Evolutionary conservation across 2,888 invertebrate species (phyloP), one percentile per base, ranked within the genome.

Genomic region (Drosophila longiperda): DNA sequence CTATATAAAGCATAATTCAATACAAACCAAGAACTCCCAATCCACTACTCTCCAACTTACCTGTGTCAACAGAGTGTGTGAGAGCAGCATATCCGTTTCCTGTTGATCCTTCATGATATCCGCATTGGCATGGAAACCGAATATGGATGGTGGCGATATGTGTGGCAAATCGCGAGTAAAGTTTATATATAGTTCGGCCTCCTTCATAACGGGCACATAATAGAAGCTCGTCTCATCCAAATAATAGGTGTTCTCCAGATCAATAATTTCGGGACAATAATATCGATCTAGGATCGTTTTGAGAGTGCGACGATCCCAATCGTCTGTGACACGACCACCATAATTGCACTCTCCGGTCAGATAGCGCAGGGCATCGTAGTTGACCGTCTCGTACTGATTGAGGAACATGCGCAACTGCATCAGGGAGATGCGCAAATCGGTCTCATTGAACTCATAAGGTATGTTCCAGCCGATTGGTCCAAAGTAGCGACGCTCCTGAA

Each of bases 391-490:
- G 89, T 97, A 97, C 89, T 97, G 95, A 90, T 97, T 96, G 32
- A 97, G 94, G 92, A 97, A 97, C 95, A 98, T 97, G 92, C 96
- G 96, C 17, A 99, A 93, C 91, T 99, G 99, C 89, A 96, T 95
- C 42, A 97, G 95, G 76, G 98, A 98, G 74, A 99, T 98, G 67
- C 96, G 94, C 45, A 99, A 94, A 93, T 99, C 99, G 0, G 98
- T 98, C 92, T 99, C 98, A 91, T 98, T 98, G 93, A 99, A 99
- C 91, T 98, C 98, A 91, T 99, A 99, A 0, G 96, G 95, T 73
- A 97, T 98, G 92, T 99, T 99, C 98, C 98, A 99, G 0, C 99
- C 99, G 29, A 98, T 95, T 0, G 98, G 96, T 0, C 98, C 98
- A 91, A 98, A 99, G 92, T 97, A 97, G 8, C 97, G 93, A 61